These are phyloP conservation scores for Cirrhinus molitorella DNA, from an alignment of 2,797 vertebrate genomes.

Conservation along the genomic window DNA sequence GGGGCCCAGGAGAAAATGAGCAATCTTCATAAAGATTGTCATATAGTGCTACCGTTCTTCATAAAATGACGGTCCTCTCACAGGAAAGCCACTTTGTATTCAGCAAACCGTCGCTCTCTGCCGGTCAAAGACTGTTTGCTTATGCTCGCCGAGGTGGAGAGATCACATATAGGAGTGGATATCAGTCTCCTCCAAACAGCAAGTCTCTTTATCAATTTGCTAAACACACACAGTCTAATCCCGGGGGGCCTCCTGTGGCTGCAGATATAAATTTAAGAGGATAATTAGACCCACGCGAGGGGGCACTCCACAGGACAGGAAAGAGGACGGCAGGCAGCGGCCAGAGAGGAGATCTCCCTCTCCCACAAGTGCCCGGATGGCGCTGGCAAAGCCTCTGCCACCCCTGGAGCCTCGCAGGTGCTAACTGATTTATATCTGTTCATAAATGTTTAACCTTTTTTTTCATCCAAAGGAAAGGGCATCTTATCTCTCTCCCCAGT, in stretches of 20 bases:
- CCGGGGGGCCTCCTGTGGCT: slow-evolving; percentile 78
- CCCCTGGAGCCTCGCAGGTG: slow-evolving; percentile 65
- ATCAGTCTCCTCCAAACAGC: slow-evolving; percentile 80
- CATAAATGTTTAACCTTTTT: slow-evolving; percentile 72
- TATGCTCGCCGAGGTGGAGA: slow-evolving; percentile 42
- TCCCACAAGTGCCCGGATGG: slow-evolving; percentile 58
- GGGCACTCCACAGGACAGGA: slow-evolving; percentile 74
- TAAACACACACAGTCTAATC: slow-evolving; percentile 84
- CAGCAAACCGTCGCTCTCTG: slow-evolving; percentile 4
- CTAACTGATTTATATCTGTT: slow-evolving; percentile 70
- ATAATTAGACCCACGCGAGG: slow-evolving; percentile 83
- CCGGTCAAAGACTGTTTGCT: slow-evolving; percentile 67
- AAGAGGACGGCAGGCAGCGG: slow-evolving; percentile 70
- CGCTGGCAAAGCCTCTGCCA: slow-evolving; percentile 62
- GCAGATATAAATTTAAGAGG: slow-evolving; percentile 87
- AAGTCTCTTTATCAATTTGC: slow-evolving; percentile 89
- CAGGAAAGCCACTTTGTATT: slow-evolving; percentile 26
- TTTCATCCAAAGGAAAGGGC: slow-evolving; percentile 69
- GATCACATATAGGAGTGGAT: slow-evolving; percentile 76
- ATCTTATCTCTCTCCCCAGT: slow-evolving; percentile 64
- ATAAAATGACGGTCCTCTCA: background rate
- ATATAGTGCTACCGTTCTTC: background rate
- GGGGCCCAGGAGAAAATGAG: slow-evolving; percentile 5
- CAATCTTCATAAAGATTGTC: background rate
- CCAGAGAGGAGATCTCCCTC: slow-evolving; percentile 75